A percentile compares a stretch with the other conserved stretches of the same genome.
Conservation (phyloP, 2,797 vertebrate species). For the Molothrus ater region DNA sequence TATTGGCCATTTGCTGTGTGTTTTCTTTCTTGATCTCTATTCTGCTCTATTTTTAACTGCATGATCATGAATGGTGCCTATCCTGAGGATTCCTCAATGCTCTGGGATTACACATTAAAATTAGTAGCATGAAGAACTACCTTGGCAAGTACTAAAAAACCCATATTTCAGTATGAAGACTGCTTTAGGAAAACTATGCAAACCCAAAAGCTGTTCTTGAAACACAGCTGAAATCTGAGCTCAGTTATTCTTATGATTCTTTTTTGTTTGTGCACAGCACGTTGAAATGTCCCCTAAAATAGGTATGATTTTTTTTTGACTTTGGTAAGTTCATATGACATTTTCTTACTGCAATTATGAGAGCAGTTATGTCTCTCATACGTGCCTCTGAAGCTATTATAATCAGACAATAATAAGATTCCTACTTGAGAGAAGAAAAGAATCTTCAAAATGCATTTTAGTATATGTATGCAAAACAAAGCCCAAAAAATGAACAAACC, state of each 20-base stretch:
- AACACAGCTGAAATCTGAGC: background rate
- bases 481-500: accelerated
- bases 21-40: background rate
- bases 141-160: background rate
- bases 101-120: background rate
- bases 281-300: background rate
- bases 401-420: background rate
- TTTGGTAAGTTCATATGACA: background rate
- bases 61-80: background rate
- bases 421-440: background rate
- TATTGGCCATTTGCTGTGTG: background rate
- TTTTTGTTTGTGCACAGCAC: background rate
- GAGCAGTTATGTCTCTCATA: background rate
- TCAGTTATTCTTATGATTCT: background rate
- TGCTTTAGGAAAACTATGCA: background rate
- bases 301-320: accelerated
- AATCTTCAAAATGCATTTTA: background rate
- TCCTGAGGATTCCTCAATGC: background rate
- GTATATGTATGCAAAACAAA: background rate
- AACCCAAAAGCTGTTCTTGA: background rate
- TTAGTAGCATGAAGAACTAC: background rate
- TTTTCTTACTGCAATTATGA: background rate
- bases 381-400: background rate
- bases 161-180: background rate
- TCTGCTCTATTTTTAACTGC: background rate